Evolutionary conservation across 2,113 vertebrate species (phyloP), one percentile per base, ranked within the genome.

Genomic region (Hucho hucho): DNA sequence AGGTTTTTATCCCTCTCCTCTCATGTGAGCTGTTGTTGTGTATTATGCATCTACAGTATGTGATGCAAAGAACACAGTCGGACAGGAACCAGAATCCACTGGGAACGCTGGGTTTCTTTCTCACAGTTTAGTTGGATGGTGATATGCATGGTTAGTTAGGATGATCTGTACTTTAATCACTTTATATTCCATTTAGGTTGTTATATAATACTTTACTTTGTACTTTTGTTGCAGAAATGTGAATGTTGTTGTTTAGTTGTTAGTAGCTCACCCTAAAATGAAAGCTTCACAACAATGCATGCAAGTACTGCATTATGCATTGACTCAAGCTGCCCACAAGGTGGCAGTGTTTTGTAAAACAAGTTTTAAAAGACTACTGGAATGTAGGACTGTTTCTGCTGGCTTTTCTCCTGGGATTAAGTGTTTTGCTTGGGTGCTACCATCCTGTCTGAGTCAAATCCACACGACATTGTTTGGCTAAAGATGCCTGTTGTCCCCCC

Each of bases 271-370:
- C 37, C 37, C 37, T 37, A 6, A 37, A 37, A 37, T 37, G 0
- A 37, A 37, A 37, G 37, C 1, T 1, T 37, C 37, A 37, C 37
- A 37, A 37, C 7, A 37, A 37, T 9, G 37, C 7, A 37, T 37
- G 2, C 1, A 16, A 14, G 18, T 22, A 22, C 5, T 22, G 58
- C 58, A 43, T 29, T 9, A 24, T 46, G 37, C 46, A 58, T 16
- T 56, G 46, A 69, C 18, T 28, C 1, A 74, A 61, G 37, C 1
- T 83, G 46, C 76, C 89, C 91, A 82, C 75, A 67, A 70, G 70
- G 88, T 78, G 88, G 88, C 78, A 79, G 71, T 88, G 75, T 87
- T 82, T 79, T 49, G 64, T 24, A 56, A 67, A 26, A 67, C 25
- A 0, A 0, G 16, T 53, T 53, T 53, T 53, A 16, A 18, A 53